phyloP scores from a whole-genome alignment of 2,888 invertebrate species.

The Spilosoma lubricipeda region DNA sequence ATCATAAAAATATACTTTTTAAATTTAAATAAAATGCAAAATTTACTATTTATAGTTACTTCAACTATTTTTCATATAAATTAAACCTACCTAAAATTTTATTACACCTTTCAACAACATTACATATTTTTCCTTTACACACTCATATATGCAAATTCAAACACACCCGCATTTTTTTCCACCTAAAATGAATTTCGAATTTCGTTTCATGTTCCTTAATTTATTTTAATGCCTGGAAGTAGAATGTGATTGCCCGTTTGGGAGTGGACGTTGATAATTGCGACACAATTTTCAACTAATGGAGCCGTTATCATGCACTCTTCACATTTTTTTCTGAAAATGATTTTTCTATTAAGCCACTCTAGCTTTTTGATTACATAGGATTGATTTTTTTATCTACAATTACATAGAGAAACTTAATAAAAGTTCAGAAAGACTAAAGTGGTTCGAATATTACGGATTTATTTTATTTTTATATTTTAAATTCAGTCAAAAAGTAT shows the following conservation, averaged over 20 bases:
- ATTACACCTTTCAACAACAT: background rate
- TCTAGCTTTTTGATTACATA: background rate
- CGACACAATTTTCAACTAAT: background rate
- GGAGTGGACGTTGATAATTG: conserved; percentile 3
- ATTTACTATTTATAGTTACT: no score
- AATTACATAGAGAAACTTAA: background rate
- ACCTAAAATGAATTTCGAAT: background rate
- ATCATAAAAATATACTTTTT: no score
- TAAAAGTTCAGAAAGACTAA: no score
- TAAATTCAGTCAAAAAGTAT: no score
- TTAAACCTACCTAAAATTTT: no score
- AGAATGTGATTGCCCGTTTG: background rate
- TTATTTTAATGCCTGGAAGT: conserved; percentile 1
- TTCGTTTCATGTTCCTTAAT: background rate
- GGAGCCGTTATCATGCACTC: background rate
- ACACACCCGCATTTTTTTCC: conserved; percentile 22
- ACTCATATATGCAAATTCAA: background rate
- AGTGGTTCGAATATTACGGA: no score
- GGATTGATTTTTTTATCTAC: background rate
- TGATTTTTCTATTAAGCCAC: background rate
- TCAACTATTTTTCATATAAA: no score
- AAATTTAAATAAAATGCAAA: no score
- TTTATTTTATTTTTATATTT: no score
- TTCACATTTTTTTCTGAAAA: background rate
- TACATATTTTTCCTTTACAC: background rate